These are phyloP conservation scores for Zaprionus tsacasi DNA, from an alignment of 1,140 invertebrate species.

Conservation along the genomic window DNA sequence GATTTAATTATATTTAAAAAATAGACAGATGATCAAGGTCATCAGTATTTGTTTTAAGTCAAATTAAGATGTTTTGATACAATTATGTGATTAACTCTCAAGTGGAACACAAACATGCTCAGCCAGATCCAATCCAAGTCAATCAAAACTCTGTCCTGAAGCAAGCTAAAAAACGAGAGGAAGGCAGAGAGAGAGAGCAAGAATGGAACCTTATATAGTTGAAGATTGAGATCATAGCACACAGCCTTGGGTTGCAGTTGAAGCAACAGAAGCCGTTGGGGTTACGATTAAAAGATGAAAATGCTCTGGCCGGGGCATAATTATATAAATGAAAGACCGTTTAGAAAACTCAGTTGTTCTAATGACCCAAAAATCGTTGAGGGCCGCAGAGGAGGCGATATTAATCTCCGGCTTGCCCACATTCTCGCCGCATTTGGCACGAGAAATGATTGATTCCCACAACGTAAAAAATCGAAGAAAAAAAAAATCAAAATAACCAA, in stretches of 20 bases:
- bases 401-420: constrained; percentile 44
- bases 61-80: constrained; percentile 9
- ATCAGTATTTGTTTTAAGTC: neutral
- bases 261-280: neutral
- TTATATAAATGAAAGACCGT: constrained; percentile 72
- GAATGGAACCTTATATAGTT: neutral
- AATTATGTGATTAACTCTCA: constrained; percentile 60
- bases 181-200: neutral
- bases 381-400: constrained; percentile 28
- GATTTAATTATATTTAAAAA: neutral
- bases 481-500: constrained; percentile 28
- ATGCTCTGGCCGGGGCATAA: constrained; percentile 48
- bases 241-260: constrained; percentile 47
- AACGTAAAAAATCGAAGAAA: constrained; percentile 21
- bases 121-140: constrained; percentile 30
- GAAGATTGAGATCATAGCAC: constrained; percentile 29
- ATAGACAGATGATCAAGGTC: neutral
- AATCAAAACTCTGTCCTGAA: constrained; percentile 12
- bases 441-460: constrained; percentile 34
- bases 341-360: constrained; percentile 68
- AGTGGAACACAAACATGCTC: constrained; percentile 28
- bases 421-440: constrained; percentile 26
- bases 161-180: neutral
- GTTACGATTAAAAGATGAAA: constrained; percentile 40
- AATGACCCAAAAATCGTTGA: constrained; percentile 69